Base-by-base conservation (phyloP, 2,113 vertebrate species). In the Origma solitaria region DNA sequence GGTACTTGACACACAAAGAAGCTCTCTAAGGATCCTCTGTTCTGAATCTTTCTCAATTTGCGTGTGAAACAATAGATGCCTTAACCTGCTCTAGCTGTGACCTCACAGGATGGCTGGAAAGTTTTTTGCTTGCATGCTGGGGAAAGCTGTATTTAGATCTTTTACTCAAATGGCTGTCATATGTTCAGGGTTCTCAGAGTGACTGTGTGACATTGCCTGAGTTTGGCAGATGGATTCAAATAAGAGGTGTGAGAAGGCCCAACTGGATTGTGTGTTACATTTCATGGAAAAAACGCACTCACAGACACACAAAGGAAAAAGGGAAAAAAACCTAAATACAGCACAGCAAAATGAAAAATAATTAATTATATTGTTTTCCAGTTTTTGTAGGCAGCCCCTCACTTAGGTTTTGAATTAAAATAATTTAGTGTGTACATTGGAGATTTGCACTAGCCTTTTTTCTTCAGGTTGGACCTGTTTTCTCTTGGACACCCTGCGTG, bases 21-120 rank as follows among this genome's bases (percentile, higher is more conserved):
- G 57, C 47, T 92, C 15, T 53, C 19, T 33, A 15, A 79, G 62
- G 49, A 25, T 65, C 62, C 21, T 82, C 30, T 83, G 31, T 21
- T 79, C 54, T 37, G 60, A 75, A 24, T 49, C 27, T 22, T 35
- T 64, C 61, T 76, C 44, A 44, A 12, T 73, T 70, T 92, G 14
- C 42, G 38, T 66, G 24, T 91, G 69, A 65, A 73, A 58, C 28
- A 62, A 40, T 13, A 50, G 15, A 5, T 31, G 30, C 51, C 45
- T 47, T 92, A 38, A 71, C 60, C 60, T 95, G 68, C 77, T 84
- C 28, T 56, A 37, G 68, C 64, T 86, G 64, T 30, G 80, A 65
- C 42, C 51, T 56, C 1, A 1, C 28, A 53, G 83, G n/a, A 30
- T 23, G 38, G 50, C 68, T 83, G 84, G 54, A 50, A 71, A 72